Evolutionary conservation across 2,797 vertebrate genomes (phyloP), one percentile per base, ranked within the genome.

Genomic region (Cichlasoma orientale): DNA sequence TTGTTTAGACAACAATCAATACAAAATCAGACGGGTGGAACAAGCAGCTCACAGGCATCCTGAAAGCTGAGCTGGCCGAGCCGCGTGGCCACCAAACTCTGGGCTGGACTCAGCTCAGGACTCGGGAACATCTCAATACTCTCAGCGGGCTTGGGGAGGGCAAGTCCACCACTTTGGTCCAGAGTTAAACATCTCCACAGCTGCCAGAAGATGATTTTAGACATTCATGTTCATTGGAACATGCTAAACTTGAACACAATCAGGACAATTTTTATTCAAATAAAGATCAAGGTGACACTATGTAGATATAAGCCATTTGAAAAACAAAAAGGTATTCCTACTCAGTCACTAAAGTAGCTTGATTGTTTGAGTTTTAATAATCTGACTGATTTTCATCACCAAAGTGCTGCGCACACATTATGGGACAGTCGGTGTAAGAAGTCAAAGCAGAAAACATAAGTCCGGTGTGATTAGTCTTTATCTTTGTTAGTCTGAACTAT

Each of bases 1-100:
- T 74, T 23, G 56, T 74, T 33, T 56, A 71, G 59, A 63, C 59
- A 63, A 44, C 59, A 27, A 44, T 44, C 31, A 27, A 58, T 23
- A 13, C 44, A 12, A 58, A 59, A 59, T 53, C 68, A 41, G 31
- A 54, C 31, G 3, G 41, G 47, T 54, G 66, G 68, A 71, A 77
- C 56, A 71, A 71, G 23, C 69, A 70, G 44, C 50, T 58, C 55
- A 52, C 3, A 10, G 59, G n/a, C 36, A 31, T 54, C 25, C 52
- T 56, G 47, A 61, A 61, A 52, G 57, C 31, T 63, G 73, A 75
- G 47, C 38, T 25, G 59, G 21, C 7, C 0, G 5, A 0, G 56
- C 31, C 29, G 12, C 19, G 13, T 41, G 36, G 36, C 14, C 14
- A 44, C 14, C 25, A 63, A 63, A 63, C 7, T 21, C 14, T 3